These are phyloP conservation scores for Armadillidium nasatum DNA, from an alignment of 1,140 invertebrate genomes.

Conservation along the genomic window DNA sequence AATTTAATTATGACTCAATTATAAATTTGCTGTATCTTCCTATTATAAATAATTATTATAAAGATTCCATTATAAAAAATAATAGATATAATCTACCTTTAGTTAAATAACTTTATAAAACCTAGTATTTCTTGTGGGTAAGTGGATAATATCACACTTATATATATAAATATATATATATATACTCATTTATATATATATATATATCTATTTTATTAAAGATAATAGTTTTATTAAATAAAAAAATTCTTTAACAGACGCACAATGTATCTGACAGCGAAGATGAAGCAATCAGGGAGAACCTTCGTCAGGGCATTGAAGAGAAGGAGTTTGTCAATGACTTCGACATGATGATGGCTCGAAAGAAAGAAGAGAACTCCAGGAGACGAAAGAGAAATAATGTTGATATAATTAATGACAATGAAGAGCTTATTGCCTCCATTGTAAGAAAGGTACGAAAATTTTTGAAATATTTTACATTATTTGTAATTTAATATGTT, in stretches of 20 bases:
- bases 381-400: slow-evolving; percentile 71
- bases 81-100: background rate
- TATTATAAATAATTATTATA: no score
- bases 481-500: no score
- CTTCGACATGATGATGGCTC: slow-evolving; percentile 84
- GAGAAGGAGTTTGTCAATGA: slow-evolving; percentile 56
- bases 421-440: slow-evolving; percentile 88
- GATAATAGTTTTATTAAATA: background rate
- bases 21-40: no score
- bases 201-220: background rate
- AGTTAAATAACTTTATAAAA: background rate
- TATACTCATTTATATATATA: no score
- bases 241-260: background rate
- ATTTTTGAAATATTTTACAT: slow-evolving; percentile 48
- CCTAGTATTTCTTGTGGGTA: background rate
- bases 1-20: no score
- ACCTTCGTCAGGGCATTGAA: slow-evolving; percentile 24
- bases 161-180: no score
- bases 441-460: slow-evolving; percentile 80
- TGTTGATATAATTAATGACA: slow-evolving; percentile 94
- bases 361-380: slow-evolving; percentile 69
- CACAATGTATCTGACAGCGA: slow-evolving; percentile 37
- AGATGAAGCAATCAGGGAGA: slow-evolving; percentile 37
- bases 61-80: no score
- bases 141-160: background rate